A percentile compares a stretch with the other conserved stretches of the same genome.
phyloP scores from a whole-genome alignment of 64 coral and sea anemone species.

The Pocillopora verrucosa region DNA sequence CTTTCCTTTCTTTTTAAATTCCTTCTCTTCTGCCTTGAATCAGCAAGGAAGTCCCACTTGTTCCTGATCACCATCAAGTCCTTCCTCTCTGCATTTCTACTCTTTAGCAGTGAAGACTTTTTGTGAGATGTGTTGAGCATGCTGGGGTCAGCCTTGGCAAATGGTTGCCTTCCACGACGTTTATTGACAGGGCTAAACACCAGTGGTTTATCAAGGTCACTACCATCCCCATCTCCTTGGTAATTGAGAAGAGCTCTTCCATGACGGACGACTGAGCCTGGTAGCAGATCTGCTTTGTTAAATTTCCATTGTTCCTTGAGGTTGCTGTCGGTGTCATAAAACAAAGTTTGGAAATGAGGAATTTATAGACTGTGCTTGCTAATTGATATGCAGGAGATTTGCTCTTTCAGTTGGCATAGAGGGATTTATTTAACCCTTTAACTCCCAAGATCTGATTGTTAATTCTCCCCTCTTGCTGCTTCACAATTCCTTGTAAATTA shows the following conservation, averaged over 20 bases:
- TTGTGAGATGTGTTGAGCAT: conserved; percentile 66
- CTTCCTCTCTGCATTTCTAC: conserved; percentile 27
- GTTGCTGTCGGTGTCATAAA: conserved; percentile 18
- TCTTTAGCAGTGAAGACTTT: conserved; percentile 15
- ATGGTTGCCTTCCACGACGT: conserved; percentile 22
- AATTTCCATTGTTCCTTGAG: conserved; percentile 79
- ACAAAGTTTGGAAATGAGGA: background rate
- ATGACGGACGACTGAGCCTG: conserved; percentile 55
- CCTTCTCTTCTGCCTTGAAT: conserved; percentile 49
- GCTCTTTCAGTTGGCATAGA: no score
- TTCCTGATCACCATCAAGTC: conserved; percentile 63
- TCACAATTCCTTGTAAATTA: no score
- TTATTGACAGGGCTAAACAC: conserved; percentile 51
- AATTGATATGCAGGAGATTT: no score
- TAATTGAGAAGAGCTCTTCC: conserved; percentile 94
- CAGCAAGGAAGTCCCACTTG: conserved; percentile 62
- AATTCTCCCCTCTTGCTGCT: no score
- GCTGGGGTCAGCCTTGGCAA: conserved; percentile 44
- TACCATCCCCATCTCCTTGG: conserved; percentile 18
- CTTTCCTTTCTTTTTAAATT: conserved; percentile 27
- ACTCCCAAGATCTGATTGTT: no score
- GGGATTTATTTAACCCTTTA: no score
- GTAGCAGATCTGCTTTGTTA: conserved; percentile 51
- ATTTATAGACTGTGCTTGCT: background rate
- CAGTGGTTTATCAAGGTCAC: conserved; percentile 19